phyloP scores from a whole-genome alignment of 2,113 vertebrate species.

The Trematocara marginatum region DNA sequence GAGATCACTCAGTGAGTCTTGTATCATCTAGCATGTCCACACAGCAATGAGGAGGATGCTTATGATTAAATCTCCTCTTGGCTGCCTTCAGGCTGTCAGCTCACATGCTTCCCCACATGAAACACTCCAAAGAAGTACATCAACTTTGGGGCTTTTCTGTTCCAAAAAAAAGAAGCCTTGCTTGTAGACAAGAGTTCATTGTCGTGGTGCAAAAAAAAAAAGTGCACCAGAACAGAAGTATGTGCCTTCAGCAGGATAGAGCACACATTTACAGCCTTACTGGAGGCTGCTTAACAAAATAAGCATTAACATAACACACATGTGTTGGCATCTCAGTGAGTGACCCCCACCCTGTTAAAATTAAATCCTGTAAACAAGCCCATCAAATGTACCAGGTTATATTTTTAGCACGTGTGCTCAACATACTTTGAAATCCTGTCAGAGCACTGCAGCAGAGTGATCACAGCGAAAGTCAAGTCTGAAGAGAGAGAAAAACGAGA shows the following conservation, averaged over 20 bases:
- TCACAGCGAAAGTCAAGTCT: slow-evolving; percentile 22
- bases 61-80: slow-evolving; percentile 31
- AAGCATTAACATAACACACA: not conserved
- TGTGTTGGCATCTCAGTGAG: not conserved
- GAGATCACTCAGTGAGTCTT: slow-evolving; percentile 1
- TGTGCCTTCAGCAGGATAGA: not conserved
- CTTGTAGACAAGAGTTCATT: not conserved
- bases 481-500: not conserved
- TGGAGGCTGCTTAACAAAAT: not conserved
- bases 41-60: slow-evolving; percentile 10
- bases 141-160: not conserved
- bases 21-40: slow-evolving; percentile 32
- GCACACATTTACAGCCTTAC: not conserved
- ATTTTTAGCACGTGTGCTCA: slow-evolving; percentile 54
- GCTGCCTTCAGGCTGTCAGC: slow-evolving; percentile 9
- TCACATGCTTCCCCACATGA: not conserved
- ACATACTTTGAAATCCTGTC: slow-evolving; percentile 44
- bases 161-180: not conserved
- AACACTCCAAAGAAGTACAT: not conserved
- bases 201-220: not conserved
- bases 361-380: slow-evolving; percentile 28
- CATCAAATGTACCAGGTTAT: slow-evolving; percentile 38
- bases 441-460: slow-evolving; percentile 29
- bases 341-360: not conserved
- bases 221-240: not conserved